phyloP scores from a whole-genome alignment of 1,140 invertebrate genomes.

The Hirudo medicinalis region DNA sequence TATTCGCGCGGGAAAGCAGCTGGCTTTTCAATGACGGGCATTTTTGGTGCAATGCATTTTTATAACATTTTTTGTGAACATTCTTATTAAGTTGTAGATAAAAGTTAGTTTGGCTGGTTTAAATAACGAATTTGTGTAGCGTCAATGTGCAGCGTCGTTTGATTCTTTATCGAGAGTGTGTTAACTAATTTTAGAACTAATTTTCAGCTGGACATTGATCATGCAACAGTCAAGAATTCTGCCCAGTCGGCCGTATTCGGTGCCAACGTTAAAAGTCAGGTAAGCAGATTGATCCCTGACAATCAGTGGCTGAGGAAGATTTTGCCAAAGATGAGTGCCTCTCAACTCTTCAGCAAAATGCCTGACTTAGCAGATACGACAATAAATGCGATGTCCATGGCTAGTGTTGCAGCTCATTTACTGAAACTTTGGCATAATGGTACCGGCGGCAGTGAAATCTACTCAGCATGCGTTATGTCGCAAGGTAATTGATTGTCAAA shows the following conservation, averaged over 20 bases:
- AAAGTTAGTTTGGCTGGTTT: no score
- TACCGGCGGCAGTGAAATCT: background rate
- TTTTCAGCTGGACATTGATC: background rate
- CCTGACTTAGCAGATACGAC: background rate
- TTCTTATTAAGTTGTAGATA: no score
- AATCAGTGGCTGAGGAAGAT: slow-evolving; percentile 2
- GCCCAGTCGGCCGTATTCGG: background rate
- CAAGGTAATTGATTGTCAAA: slow-evolving; percentile 5
- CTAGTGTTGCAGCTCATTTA: background rate
- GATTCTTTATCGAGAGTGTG: no score
- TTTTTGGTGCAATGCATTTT: no score
- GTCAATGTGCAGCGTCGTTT: no score
- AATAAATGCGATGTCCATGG: slow-evolving; percentile 3
- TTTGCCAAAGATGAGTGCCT: slow-evolving; percentile 1
- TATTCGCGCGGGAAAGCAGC: no score
- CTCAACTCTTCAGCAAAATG: background rate
- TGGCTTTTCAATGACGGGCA: no score
- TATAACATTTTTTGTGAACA: no score
- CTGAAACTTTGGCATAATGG: slow-evolving; percentile 1
- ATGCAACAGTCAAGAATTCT: slow-evolving; percentile 6
- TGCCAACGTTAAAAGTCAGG: background rate
- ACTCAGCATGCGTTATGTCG: slow-evolving; percentile 1
- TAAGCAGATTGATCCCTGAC: background rate
- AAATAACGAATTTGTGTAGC: no score
- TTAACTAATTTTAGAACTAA: background rate